Percentiles rank a stretch among this genome's conserved stretches.
Evolutionary conservation across 37 sponge, comb jelly and placozoan genomes (phyloP).

Genomic region (Cliona cf. orientalis): DNA sequence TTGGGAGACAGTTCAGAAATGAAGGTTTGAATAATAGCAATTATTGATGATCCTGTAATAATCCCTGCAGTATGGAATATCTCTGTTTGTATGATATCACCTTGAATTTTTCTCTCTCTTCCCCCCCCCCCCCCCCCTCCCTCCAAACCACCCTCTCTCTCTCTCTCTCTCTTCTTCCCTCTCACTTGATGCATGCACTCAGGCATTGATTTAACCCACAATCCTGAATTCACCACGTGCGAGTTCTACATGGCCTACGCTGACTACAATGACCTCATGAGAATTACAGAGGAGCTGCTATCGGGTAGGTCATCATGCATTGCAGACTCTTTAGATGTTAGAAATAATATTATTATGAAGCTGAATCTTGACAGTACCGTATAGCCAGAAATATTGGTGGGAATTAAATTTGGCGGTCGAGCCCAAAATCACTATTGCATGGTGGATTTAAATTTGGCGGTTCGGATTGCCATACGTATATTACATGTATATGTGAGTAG

Average conservation of each 20-base stretch:
- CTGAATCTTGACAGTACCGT: not conserved
- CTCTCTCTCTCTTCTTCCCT: not conserved
- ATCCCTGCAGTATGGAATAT: not conserved
- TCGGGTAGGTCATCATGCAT: constrained; percentile 70
- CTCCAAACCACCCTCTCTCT: no score
- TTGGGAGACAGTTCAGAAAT: constrained; percentile 98
- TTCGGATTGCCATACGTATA: not conserved
- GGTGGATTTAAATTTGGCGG: no score
- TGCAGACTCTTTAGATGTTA: not conserved
- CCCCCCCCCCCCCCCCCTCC: no score
- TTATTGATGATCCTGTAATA: not conserved
- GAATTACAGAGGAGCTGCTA: constrained; percentile 92
- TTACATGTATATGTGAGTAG: constrained; percentile 11
- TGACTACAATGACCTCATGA: constrained; percentile 97
- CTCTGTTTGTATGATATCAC: no score
- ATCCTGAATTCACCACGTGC: constrained; percentile 99
- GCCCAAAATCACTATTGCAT: no score
- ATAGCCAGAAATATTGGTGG: no score
- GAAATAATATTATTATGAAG: not conserved
- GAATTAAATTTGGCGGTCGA: no score
- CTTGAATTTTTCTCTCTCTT: no score
- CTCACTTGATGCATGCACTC: no score
- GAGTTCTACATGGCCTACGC: constrained; percentile 99
- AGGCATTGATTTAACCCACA: constrained; percentile 99
- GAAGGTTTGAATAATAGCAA: constrained; percentile 62